Base-by-base conservation (phyloP, 2,113 vertebrate genomes). In the Casuarius casuarius region DNA sequence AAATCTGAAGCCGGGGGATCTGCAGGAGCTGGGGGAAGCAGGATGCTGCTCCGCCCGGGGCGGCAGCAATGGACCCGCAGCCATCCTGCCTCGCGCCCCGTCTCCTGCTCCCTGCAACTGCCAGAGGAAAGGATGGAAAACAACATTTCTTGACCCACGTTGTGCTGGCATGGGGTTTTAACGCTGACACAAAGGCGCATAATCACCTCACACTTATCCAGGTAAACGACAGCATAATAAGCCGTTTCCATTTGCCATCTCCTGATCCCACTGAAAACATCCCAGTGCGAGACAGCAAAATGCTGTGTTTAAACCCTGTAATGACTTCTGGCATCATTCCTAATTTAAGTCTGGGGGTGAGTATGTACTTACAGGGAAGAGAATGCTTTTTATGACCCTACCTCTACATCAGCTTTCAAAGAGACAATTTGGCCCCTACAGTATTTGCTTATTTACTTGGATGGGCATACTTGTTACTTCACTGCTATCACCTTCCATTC, bases 181-280 rank as follows among this genome's bases (percentile, higher is more conserved):
- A 44, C 42, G 16, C 40, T 9, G 10, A 42, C 19, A 40, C 14
- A 26, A 51, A 12, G 44, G 42, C 21, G 20, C 20, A 23, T 18
- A 17, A 38, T 7, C 23, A 25, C 48, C n/a, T 13, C 26, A 4
- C 0, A 0, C 31, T 22, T 31, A 0, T 8, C 58, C 56, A 10
- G 54, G 70, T 25, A 23, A 81, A 54, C 3, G 38, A 15, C 59
- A 81, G 68, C 19, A 1, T 8, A 25, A 48, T 19, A 7, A 54
- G 21, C 58, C 16, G 6, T 21, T 59, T 21, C 85, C 66, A 19
- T 71, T 58, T 48, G 14, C 65, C 15, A 1, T 10, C 65, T 73
- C 38, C 75, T 38, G 28, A 28, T 40, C 66, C 58, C 75, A 61
- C 87, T 28, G 33, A 31, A 31, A 65, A 51, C 90, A 66, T 40